A percentile compares a stretch with the other conserved stretches of the same genome.
Evolutionary conservation across 2,113 vertebrate genomes (phyloP).

Genomic region (Ivindomyrus marchei): DNA sequence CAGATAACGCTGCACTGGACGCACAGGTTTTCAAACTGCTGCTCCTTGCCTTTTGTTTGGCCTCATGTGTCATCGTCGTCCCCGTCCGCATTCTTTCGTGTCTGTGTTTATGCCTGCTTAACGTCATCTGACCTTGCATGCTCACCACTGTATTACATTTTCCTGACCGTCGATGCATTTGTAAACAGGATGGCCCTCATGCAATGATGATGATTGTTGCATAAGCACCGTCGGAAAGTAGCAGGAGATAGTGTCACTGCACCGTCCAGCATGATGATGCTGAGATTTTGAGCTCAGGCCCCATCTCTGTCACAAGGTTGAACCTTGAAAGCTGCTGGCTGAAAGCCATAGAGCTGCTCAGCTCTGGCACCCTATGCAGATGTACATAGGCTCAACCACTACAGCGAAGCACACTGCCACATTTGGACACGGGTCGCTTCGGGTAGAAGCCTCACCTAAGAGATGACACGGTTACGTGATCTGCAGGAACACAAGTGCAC

Average conservation of each 20-base stretch:
- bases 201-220: background rate
- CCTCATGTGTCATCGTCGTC: conserved; percentile 60
- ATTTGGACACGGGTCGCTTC: background rate
- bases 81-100: conserved; percentile 62
- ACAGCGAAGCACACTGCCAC: background rate
- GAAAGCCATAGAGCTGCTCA: background rate
- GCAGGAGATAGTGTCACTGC: background rate
- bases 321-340: background rate
- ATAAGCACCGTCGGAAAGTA: background rate
- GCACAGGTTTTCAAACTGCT: conserved; percentile 84
- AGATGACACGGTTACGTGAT: background rate
- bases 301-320: background rate
- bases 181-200: conserved; percentile 1
- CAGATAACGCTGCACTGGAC: conserved; percentile 92
- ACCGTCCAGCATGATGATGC: background rate
- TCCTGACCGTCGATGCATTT: background rate
- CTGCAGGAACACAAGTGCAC: background rate
- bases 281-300: background rate
- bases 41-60: conserved; percentile 48
- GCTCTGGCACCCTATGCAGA: background rate
- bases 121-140: background rate
- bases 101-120: conserved; percentile 27
- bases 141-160: background rate
- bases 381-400: background rate
- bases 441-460: background rate